Percentiles rank a stretch among this genome's conserved stretches.
Evolutionary conservation across 2,888 invertebrate genomes (phyloP).

Genomic region (Papilio demoleus): DNA sequence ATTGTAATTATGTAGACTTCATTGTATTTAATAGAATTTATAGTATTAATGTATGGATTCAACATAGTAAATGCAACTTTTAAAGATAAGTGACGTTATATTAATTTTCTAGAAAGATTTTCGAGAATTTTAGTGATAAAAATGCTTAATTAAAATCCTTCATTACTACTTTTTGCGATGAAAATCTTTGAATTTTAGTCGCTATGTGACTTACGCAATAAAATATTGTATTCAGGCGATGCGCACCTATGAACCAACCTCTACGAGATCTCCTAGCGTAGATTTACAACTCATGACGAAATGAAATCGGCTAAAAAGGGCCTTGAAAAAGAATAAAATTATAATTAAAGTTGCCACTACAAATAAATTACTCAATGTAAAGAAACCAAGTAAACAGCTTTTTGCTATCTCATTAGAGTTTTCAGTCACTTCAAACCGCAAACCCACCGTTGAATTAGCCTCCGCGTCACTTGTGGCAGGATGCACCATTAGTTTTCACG

Average conservation of each 20-base stretch:
- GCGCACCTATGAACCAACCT: too few relatives aligned
- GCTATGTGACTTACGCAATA: too few relatives aligned
- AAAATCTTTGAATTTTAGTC: too few relatives aligned
- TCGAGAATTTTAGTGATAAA: neutral
- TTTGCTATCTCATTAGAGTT: neutral
- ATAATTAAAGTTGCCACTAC: neutral
- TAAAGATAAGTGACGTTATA: neutral
- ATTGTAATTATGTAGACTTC: neutral
- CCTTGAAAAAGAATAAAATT: neutral
- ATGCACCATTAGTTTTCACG: constrained; percentile 27
- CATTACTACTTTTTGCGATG: too few relatives aligned
- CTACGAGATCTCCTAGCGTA: too few relatives aligned
- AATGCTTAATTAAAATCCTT: neutral
- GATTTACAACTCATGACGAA: too few relatives aligned
- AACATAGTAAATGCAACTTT: neutral
- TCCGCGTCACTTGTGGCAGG: constrained; percentile 12
- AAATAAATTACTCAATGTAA: neutral
- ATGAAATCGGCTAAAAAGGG: too few relatives aligned
- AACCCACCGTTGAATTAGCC: constrained; percentile 9
- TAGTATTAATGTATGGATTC: neutral
- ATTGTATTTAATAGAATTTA: neutral
- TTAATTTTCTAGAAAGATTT: neutral
- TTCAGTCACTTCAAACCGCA: neutral
- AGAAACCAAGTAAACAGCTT: constrained; percentile 45
- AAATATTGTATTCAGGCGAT: too few relatives aligned